phyloP scores from a whole-genome alignment of 1,140 invertebrate species.

The Pseudomyrmex cubaensis region DNA sequence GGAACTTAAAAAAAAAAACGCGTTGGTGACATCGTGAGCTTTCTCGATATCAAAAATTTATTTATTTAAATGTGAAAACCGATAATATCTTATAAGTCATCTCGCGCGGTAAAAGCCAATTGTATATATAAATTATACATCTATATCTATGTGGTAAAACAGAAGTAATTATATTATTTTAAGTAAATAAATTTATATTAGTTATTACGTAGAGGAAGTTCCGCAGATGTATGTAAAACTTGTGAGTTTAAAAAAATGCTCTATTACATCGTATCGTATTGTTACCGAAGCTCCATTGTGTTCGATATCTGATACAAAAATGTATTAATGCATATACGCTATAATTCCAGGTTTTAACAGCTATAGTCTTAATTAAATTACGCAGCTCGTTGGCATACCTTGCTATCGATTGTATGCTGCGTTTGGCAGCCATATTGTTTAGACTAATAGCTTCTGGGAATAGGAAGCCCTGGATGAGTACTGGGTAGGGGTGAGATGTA shows the following conservation, averaged over 20 bases:
- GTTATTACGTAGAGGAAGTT: no score
- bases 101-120: not conserved
- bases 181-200: no score
- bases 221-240: not conserved
- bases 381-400: constrained; percentile 73
- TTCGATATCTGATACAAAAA: constrained; percentile 41
- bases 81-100: constrained; percentile 37
- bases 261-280: not conserved
- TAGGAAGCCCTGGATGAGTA: constrained; percentile 74
- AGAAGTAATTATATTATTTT: constrained; percentile 6
- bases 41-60: not conserved
- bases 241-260: not conserved
- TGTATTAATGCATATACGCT: not conserved
- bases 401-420: constrained; percentile 81
- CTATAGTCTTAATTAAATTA: constrained; percentile 80
- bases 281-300: constrained; percentile 10
- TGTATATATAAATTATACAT: no score
- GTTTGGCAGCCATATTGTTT: constrained; percentile 84
- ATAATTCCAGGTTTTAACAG: constrained; percentile 20
- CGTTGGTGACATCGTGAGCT: no score
- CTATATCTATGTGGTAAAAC: not conserved
- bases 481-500: constrained; percentile 66
- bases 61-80: not conserved
- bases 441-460: constrained; percentile 83
- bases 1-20: constrained; percentile 29